Percentiles rank a stretch among this genome's conserved stretches.
Conservation (phyloP, 2,888 invertebrate genomes). For the Elysia crispata region DNA sequence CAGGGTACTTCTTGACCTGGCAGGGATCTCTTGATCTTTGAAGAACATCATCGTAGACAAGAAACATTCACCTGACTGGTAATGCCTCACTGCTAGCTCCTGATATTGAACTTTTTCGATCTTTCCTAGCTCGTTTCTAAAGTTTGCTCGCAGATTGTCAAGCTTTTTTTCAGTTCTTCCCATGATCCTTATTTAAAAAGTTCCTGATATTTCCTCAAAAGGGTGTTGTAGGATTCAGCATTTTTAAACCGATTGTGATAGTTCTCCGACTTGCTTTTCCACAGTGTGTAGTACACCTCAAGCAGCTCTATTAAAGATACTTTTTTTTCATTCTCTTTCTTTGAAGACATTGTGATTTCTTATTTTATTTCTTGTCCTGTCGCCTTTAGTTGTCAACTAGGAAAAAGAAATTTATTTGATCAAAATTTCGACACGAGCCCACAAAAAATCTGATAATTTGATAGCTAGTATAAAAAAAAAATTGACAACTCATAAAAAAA, state of each 20-base stretch:
- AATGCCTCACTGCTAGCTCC: neutral
- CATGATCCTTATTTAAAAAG: neutral
- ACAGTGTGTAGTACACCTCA: too few species aligned
- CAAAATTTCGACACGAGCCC: too few species aligned
- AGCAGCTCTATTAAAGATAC: neutral
- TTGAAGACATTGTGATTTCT: too few species aligned
- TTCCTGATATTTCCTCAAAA: constrained; percentile 1
- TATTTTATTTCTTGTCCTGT: neutral
- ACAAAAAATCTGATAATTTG: too few species aligned
- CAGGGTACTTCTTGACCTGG: constrained; percentile 9
- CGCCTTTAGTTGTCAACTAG: too few species aligned
- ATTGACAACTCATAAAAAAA: too few species aligned
- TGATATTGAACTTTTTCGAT: constrained; percentile 7
- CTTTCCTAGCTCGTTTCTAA: neutral
- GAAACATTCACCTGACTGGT: neutral
- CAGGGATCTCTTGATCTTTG: neutral
- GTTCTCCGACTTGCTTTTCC: neutral
- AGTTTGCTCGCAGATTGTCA: constrained; percentile 1
- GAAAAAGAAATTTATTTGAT: too few species aligned
- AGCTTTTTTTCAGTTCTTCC: neutral
- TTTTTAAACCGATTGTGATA: constrained; percentile 4
- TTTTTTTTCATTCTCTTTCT: constrained; percentile 11
- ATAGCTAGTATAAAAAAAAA: too few species aligned
- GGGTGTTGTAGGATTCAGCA: constrained; percentile 4
- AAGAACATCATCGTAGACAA: constrained; percentile 13